These are phyloP conservation scores for Arizona elegans DNA, from an alignment of 2,113 vertebrate genomes.

Conservation along the genomic window DNA sequence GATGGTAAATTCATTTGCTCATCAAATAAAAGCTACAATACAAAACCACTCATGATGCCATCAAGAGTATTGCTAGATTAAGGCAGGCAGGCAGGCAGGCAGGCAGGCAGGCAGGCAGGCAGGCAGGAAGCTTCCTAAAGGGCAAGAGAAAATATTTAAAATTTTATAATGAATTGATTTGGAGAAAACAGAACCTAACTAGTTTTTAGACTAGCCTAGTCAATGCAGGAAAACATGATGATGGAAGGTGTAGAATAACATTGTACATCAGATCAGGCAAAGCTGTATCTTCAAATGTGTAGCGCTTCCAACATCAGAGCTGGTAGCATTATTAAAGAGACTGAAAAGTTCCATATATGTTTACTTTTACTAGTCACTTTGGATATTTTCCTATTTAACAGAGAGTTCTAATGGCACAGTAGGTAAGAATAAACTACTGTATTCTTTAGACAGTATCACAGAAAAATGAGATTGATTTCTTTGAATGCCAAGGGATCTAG, in stretches of 20 bases:
- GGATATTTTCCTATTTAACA: too few relatives aligned
- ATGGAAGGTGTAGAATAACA: not conserved
- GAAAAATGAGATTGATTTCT: too few relatives aligned
- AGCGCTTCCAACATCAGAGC: not conserved
- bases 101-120: too few relatives aligned
- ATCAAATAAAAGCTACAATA: not conserved
- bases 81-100: not conserved
- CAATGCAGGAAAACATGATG: not conserved
- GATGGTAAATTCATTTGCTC: not conserved
- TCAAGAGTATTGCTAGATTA: not conserved
- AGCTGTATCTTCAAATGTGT: not conserved
- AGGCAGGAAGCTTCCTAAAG: not conserved
- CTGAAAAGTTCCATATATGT: too few relatives aligned
- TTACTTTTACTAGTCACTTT: too few relatives aligned
- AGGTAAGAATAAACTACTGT: too few relatives aligned
- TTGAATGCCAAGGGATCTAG: too few relatives aligned
- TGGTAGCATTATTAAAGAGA: too few relatives aligned
- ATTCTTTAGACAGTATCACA: too few relatives aligned
- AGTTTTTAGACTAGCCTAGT: not conserved
- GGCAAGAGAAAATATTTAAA: rapidly evolving
- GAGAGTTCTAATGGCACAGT: too few relatives aligned
- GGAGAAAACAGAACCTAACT: not conserved
- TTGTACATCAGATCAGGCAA: not conserved
- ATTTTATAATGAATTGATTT: rapidly evolving
- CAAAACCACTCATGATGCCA: not conserved